Evolutionary conservation across 2,797 vertebrate species (phyloP), one percentile per base, ranked within the genome.

Genomic region (Psittacula derbiana): DNA sequence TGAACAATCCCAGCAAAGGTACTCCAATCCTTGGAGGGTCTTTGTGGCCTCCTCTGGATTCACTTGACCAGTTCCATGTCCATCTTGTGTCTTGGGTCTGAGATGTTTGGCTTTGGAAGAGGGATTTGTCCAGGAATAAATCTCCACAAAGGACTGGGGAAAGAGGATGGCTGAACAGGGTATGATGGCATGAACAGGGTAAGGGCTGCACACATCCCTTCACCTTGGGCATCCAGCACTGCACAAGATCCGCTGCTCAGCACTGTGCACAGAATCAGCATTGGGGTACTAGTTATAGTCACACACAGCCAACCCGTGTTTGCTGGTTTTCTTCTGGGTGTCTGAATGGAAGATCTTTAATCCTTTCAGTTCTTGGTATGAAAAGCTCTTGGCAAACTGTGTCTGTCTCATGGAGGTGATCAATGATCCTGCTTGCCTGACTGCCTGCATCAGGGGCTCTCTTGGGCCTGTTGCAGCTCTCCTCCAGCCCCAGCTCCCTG

Each of bases 251-350:
- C 12, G 1, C 41, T 41, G 50, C 80, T 93, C 69, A 57, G 46
- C 74, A 25, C 25, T 50, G 25, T n/a, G 41, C 0, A 1, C 30
- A 65, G 55, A 52, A 53, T 11, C 4, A 6, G 12, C 9, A 2
- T 0, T 24, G 21, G 65, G 61, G 38, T 19, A 10, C 74, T 53
- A 7, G 43, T 44, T 65, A 4, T 0, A 33, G 69, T 67, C 3
- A 2, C 33, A 38, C 8, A 2, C 0, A 3, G 36, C 36, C 27
- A 4, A 78, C 49, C 58, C 41, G 38, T 5, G 4, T 71, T 65
- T 61, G 41, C 49, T 16, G 21, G 4, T 66, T 86, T 75, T 58
- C 24, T 64, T 79, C 58, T 50, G 46, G 11, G 21, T 58, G 24
- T 33, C 62, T 53, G 66, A 44, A 52, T n/a, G 20, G 20, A 79